A percentile compares a stretch with the other conserved stretches of the same genome.
Evolutionary conservation across 2,888 invertebrate species (phyloP).

Genomic region (Drosophila neotestacea): DNA sequence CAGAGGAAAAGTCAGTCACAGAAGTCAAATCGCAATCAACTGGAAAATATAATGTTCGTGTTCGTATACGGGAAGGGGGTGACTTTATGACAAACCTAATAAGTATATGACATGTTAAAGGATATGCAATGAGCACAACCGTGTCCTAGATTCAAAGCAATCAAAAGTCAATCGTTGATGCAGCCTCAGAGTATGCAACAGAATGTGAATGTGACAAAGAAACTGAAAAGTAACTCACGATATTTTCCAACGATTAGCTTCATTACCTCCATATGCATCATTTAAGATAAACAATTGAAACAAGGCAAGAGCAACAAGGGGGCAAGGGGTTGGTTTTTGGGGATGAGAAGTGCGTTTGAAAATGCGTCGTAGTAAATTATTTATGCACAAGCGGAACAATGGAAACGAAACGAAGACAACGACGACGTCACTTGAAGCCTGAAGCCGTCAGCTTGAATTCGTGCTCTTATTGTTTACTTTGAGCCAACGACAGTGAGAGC

Average conservation of each 20-base stretch:
- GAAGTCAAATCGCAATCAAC: slow-evolving; percentile 29
- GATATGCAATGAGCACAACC: slow-evolving; percentile 6
- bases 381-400: slow-evolving; percentile 50
- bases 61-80: background rate
- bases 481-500: slow-evolving; percentile 21
- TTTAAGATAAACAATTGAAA: slow-evolving; percentile 23
- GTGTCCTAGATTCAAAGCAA: slow-evolving; percentile 60
- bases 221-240: slow-evolving; percentile 13
- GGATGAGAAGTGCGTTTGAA: slow-evolving; percentile 42
- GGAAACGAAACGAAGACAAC: slow-evolving; percentile 47
- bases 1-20: slow-evolving; percentile 8
- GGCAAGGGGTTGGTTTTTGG: background rate
- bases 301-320: background rate
- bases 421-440: slow-evolving; percentile 34
- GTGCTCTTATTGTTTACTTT: slow-evolving; percentile 54
- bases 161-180: slow-evolving; percentile 4
- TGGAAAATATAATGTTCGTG: slow-evolving; percentile 21
- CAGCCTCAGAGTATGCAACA: slow-evolving; percentile 72
- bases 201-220: slow-evolving; percentile 45
- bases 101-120: slow-evolving; percentile 9
- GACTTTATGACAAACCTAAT: background rate
- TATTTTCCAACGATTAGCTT: slow-evolving; percentile 37
- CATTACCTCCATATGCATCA: slow-evolving; percentile 25
- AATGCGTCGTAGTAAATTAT: slow-evolving; percentile 75
- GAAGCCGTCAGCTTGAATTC: slow-evolving; percentile 47